Percentiles rank a stretch among this genome's conserved stretches.
phyloP scores from a whole-genome alignment of 2,888 invertebrate genomes.

The Tholera decimalis region DNA sequence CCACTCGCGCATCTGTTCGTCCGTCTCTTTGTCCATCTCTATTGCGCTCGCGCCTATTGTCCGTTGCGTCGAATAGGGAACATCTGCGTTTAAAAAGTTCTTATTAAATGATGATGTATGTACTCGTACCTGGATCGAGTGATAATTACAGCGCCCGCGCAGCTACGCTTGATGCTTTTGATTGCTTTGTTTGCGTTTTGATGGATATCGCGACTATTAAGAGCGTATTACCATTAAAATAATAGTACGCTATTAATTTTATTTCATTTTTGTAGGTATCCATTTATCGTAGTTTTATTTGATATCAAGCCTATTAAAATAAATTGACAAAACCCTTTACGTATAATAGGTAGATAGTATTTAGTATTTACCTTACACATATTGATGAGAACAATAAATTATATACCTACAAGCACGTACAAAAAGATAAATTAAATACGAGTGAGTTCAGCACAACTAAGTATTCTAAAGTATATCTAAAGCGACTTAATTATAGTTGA shows the following conservation, averaged over 20 bases:
- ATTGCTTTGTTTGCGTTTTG: conserved; percentile 75
- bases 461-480: conserved; percentile 24
- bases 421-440: background rate
- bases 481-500: conserved; percentile 39
- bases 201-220: conserved; percentile 70
- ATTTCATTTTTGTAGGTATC: conserved; percentile 39
- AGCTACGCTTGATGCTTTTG: conserved; percentile 70
- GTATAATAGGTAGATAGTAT: too few relatives aligned
- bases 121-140: conserved; percentile 69
- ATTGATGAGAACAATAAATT: too few relatives aligned
- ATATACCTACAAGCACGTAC: too few relatives aligned
- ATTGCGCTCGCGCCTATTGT: conserved; percentile 86
- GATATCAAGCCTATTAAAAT: background rate
- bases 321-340: conserved; percentile 4
- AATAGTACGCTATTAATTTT: conserved; percentile 62
- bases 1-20: conserved; percentile 85
- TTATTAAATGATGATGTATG: conserved; percentile 65
- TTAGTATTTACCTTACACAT: too few relatives aligned
- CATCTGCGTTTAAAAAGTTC: conserved; percentile 84
- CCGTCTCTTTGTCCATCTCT: conserved; percentile 82
- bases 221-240: conserved; percentile 63
- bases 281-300: conserved; percentile 11
- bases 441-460: background rate
- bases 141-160: conserved; percentile 74
- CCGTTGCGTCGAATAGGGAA: conserved; percentile 67